These are phyloP conservation scores for Onychorhynchus coronatus DNA, from an alignment of 2,113 vertebrate genomes.

Conservation along the genomic window DNA sequence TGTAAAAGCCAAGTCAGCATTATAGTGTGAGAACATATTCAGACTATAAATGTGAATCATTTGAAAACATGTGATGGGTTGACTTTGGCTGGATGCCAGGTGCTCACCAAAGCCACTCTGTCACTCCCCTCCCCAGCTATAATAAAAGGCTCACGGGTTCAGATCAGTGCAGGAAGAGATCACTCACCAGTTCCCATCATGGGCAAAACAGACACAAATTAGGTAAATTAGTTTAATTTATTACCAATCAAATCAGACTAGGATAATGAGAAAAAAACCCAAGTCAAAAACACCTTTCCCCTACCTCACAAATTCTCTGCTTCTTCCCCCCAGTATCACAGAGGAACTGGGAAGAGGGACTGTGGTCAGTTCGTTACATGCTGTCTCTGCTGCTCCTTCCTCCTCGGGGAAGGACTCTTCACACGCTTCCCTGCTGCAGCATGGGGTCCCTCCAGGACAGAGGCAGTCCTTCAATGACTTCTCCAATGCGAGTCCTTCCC, in stretches of 20 bases:
- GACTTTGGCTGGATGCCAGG: neutral
- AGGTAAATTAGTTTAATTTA: neutral
- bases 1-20: neutral
- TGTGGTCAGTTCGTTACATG: neutral
- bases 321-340: neutral
- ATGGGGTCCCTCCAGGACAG: accelerated
- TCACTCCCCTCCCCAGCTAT: neutral
- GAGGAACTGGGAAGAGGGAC: neutral
- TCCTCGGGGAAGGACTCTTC: neutral
- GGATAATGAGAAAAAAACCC: accelerated
- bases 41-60: neutral
- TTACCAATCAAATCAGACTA: neutral
- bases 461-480: neutral
- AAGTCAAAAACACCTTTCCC: neutral
- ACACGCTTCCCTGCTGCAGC: neutral
- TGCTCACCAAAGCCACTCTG: neutral
- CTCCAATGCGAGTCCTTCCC: neutral
- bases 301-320: neutral
- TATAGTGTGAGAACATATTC: neutral
- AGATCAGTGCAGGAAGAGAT: neutral
- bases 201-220: neutral
- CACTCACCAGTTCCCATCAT: neutral
- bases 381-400: neutral
- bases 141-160: neutral
- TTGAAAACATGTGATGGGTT: neutral